These are phyloP conservation scores for Xyrauchen texanus DNA, from an alignment of 2,113 vertebrate genomes.

Conservation along the genomic window DNA sequence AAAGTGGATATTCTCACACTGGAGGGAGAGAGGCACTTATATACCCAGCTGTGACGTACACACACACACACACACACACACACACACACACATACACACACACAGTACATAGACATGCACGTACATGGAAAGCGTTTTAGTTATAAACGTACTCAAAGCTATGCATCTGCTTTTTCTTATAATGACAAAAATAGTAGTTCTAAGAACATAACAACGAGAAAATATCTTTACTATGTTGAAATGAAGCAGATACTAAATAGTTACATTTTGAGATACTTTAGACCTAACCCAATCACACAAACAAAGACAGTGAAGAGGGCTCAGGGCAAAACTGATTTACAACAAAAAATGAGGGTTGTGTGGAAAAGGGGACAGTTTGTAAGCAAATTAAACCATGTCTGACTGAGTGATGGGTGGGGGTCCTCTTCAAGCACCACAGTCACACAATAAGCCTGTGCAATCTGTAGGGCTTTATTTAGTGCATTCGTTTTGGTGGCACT, in stretches of 20 bases:
- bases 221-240: not conserved
- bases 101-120: conserved; percentile 15
- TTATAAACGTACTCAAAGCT: not conserved
- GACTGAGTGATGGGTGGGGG: no score
- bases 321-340: not conserved
- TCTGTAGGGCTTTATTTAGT: no score
- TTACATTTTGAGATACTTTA: no score
- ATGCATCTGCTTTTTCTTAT: not conserved
- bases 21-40: conserved; percentile 43
- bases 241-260: no score
- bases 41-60: conserved; percentile 49
- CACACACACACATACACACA: conserved; percentile 41
- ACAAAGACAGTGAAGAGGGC: not conserved
- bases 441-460: no score
- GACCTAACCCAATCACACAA: not conserved
- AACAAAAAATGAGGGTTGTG: no score
- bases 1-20: conserved; percentile 43
- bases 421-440: no score
- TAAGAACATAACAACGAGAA: no score
- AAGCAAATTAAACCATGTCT: no score
- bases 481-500: not conserved
- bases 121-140: not conserved
- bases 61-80: conserved; percentile 30
- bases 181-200: not conserved
- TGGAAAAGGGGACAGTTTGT: no score